phyloP scores from a whole-genome alignment of 2,113 vertebrate species.

The Ictalurus punctatus region DNA sequence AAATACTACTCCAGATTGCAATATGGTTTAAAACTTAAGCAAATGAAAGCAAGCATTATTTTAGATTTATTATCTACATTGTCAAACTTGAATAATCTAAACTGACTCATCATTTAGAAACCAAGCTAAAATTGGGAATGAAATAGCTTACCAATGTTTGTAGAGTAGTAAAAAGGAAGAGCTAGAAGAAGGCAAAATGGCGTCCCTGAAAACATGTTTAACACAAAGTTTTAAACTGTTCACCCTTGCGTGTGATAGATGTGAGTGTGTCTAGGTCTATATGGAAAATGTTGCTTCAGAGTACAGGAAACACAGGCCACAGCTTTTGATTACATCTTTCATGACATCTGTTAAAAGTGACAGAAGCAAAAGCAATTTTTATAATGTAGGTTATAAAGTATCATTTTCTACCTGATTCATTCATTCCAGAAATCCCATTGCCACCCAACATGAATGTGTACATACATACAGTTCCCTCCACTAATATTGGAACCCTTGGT shows the following conservation, averaged over 20 bases:
- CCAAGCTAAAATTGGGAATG: not conserved
- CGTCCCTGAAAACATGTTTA: not conserved
- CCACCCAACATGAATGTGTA: not conserved
- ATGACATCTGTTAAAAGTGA: not conserved
- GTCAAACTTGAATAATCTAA: not conserved
- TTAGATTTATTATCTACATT: not conserved
- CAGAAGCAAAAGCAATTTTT: not conserved
- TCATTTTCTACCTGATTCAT: not conserved
- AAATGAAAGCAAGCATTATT: not conserved
- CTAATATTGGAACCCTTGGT: too few relatives aligned
- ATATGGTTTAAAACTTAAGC: not conserved
- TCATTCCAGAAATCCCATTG: too few relatives aligned
- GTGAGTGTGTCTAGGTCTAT: too few relatives aligned
- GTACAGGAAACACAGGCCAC: not conserved
- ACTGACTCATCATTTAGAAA: not conserved
- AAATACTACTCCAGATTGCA: too few relatives aligned
- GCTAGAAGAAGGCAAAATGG: not conserved
- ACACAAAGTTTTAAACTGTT: not conserved
- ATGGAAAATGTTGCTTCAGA: not conserved
- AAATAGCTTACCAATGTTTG: constrained; percentile 17
- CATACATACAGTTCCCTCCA: not conserved
- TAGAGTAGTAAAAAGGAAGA: not conserved
- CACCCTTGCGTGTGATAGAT: too few relatives aligned
- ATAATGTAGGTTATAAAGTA: not conserved
- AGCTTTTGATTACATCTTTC: not conserved